A percentile compares a stretch with the other conserved stretches of the same genome.
These are phyloP conservation scores for Upupa epops DNA, from an alignment of 2,113 vertebrate species.

Conservation along the genomic window DNA sequence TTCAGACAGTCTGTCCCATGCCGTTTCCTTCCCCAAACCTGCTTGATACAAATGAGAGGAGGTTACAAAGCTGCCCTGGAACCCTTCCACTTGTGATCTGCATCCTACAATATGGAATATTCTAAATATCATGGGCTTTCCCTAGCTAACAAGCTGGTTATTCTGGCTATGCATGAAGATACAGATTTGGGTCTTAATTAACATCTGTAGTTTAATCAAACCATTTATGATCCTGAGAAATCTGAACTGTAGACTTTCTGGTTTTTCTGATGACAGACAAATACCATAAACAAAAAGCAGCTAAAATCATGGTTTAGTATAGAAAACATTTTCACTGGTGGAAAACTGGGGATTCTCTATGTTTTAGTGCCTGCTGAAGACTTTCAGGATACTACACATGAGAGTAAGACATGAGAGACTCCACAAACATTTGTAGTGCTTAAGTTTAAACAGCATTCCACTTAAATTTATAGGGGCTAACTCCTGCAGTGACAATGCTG, in stretches of 20 bases:
- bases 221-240: slow-evolving; percentile 66
- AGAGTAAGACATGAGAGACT: background rate
- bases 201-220: slow-evolving; percentile 69
- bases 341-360: background rate
- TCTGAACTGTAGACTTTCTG: slow-evolving; percentile 61
- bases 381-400: background rate
- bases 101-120: slow-evolving; percentile 57
- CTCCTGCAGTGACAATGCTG: background rate
- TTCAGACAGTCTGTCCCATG: slow-evolving; percentile 14
- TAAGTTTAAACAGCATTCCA: background rate
- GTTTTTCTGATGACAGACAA: slow-evolving; percentile 65
- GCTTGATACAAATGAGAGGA: slow-evolving; percentile 15
- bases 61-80: slow-evolving; percentile 44
- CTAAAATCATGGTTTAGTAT: slow-evolving; percentile 1
- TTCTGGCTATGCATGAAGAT: slow-evolving; percentile 63
- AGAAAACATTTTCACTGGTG: background rate
- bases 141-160: slow-evolving; percentile 65
- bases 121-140: slow-evolving; percentile 61
- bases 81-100: slow-evolving; percentile 49
- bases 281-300: background rate
- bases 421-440: background rate
- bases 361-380: background rate
- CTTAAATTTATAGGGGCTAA: background rate
- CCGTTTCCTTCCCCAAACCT: slow-evolving; percentile 14
- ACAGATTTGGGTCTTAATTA: slow-evolving; percentile 69